phyloP scores from a whole-genome alignment of 2,113 vertebrate species.

The Isurus oxyrinchus region DNA sequence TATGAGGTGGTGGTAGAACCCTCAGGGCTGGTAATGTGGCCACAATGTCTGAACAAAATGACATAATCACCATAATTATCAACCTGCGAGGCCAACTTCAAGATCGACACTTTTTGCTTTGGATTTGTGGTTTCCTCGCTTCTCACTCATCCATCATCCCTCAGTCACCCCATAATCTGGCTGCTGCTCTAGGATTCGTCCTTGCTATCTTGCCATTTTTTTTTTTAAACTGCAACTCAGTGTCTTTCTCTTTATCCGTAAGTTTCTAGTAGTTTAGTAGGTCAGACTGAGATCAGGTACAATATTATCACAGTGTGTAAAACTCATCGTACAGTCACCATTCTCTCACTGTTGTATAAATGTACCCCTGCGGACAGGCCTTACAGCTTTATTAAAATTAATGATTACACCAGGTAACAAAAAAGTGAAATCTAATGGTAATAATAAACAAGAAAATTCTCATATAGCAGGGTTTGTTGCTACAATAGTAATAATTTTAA shows the following conservation, averaged over 20 bases:
- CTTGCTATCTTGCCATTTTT: neutral
- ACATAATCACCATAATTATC: constrained; percentile 28
- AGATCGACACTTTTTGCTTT: neutral
- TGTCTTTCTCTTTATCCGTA: neutral
- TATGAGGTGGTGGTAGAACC: neutral
- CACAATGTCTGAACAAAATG: constrained; percentile 9
- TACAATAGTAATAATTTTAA: neutral
- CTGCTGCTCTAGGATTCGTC: neutral
- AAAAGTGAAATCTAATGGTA: neutral
- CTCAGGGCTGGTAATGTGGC: constrained; percentile 27
- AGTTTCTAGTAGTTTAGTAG: neutral
- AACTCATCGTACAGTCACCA: neutral
- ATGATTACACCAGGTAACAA: neutral
- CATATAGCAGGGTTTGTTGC: neutral
- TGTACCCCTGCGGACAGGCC: neutral
- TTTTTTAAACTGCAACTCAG: neutral
- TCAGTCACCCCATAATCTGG: neutral
- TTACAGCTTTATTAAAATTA: neutral
- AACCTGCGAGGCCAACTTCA: neutral
- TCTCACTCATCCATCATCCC: neutral
- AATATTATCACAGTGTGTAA: neutral
- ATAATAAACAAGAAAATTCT: neutral
- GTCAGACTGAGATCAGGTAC: neutral
- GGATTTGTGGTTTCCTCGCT: neutral
- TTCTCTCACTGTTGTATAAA: neutral